Evolutionary conservation across 2,888 invertebrate species (phyloP).

Genomic region (Suillia variegata): DNA sequence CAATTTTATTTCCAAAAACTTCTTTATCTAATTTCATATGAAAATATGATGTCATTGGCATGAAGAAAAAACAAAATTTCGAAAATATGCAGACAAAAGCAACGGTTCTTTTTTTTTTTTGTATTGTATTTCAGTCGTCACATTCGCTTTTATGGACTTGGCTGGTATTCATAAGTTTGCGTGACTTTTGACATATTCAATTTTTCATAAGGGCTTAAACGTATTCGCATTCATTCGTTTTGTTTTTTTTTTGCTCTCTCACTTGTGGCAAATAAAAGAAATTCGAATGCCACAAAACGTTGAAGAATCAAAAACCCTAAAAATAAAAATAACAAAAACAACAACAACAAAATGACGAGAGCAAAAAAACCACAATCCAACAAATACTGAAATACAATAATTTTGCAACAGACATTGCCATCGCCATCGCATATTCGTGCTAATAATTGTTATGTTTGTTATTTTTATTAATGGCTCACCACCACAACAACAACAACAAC

Average conservation of each 20-base stretch:
- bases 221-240: conserved; percentile 7
- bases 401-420: not conserved
- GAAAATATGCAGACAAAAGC: conserved; percentile 19
- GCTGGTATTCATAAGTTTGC: conserved; percentile 23
- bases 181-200: conserved; percentile 27
- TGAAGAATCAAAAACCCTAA: not conserved
- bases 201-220: conserved; percentile 8
- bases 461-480: conserved; percentile 26
- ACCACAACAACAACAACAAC: conserved; percentile 9
- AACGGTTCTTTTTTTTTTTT: conserved; percentile 21
- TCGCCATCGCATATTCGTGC: conserved; percentile 21
- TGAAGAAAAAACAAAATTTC: not conserved
- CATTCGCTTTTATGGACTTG: too few species aligned
- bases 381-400: not conserved
- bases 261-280: conserved; percentile 8
- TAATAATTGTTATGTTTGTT: conserved; percentile 25
- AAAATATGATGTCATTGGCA: conserved; percentile 1
- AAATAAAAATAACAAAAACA: not conserved
- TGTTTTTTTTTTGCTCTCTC: conserved; percentile 2
- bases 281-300: not conserved
- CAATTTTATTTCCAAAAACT: too few species aligned
- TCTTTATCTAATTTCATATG: too few species aligned
- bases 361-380: not conserved
- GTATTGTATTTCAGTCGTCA: not conserved
- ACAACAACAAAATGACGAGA: not conserved